Evolutionary conservation across 2,113 vertebrate genomes (phyloP), one percentile per base, ranked within the genome.

Genomic region (Archocentrus centrarchus): DNA sequence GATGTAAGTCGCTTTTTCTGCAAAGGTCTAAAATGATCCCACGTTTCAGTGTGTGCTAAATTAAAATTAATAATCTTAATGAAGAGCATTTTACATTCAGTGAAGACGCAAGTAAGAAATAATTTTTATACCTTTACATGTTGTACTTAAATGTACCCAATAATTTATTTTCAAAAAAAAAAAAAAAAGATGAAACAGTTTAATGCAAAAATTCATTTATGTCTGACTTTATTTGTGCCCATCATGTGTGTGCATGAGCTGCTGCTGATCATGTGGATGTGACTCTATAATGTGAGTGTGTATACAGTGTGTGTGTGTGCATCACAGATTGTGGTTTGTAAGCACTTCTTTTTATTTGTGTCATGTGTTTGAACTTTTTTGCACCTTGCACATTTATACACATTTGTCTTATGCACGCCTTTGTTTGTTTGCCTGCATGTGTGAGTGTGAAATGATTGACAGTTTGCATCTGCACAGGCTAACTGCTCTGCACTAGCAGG

Each of bases 401-500:
- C 66, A 73, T 32, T 73, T 73, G 66, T 53, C 66, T 32, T 24
- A n/a, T 82, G 61, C 78, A 83, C 55, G 35, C 60, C 41, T 83
- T 70, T 79, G 62, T 81, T 79, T 78, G 73, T 86, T 59, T 55
- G 53, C 61, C 50, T 63, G 53, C 32, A 10, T 20, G 57, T 73
- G 50, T 70, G 53, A 55, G 17, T 20, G 58, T 60, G 62, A n/a
- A 22, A 78, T 93, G 93, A 94, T 90, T 94, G 94, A 91, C 93
- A 94, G 92, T 89, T 92, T 93, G 89, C 94, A 92, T 93, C 85
- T 92, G 92, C 91, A 88, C 78, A 88, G 87, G 79, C 88, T 88
- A 90, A 90, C 90, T 89, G 91, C 85, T 94, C 80, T 89, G 91
- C 90, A 79, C 79, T 76, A 80, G 93, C 93, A 94, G 94, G 93